Evolutionary conservation across 2,113 vertebrate species (phyloP).

Genomic region (Zonotrichia leucophrys): DNA sequence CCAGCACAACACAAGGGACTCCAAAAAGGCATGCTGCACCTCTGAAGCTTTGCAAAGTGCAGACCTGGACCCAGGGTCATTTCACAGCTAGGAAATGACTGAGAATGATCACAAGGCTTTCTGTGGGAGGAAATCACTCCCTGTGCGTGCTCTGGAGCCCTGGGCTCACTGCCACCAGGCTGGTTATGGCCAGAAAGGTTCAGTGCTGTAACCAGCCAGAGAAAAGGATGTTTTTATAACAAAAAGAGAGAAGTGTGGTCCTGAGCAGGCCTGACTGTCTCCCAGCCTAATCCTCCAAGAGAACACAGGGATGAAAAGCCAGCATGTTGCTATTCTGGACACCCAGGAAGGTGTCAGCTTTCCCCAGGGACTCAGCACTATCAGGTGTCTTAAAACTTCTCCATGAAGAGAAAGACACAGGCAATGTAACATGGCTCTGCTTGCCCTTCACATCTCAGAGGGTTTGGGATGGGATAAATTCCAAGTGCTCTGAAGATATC

Average conservation of each 20-base stretch:
- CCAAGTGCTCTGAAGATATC: not conserved
- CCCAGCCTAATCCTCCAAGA: not conserved
- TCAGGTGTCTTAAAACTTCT: not conserved
- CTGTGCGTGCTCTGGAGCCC: not conserved
- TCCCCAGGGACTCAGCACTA: not conserved
- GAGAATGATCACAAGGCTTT: not conserved
- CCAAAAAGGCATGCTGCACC: not conserved
- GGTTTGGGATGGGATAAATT: not conserved
- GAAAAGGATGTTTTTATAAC: not conserved
- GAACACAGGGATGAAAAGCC: not conserved
- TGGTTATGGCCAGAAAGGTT: not conserved
- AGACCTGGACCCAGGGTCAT: not conserved
- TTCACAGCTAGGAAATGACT: not conserved
- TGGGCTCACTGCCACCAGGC: accelerated
- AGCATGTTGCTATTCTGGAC: not conserved
- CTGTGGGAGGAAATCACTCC: not conserved
- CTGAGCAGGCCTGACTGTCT: not conserved
- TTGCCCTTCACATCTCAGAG: not conserved
- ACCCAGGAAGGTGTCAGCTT: not conserved
- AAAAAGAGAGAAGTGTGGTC: not conserved
- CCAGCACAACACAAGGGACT: not conserved
- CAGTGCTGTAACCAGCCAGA: not conserved
- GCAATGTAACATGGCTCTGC: not conserved
- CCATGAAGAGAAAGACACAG: not conserved
- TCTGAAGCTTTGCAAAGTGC: not conserved